Evolutionary conservation across 2,797 vertebrate species (phyloP), one percentile per base, ranked within the genome.

Genomic region (Poeciliopsis paucimaculata): DNA sequence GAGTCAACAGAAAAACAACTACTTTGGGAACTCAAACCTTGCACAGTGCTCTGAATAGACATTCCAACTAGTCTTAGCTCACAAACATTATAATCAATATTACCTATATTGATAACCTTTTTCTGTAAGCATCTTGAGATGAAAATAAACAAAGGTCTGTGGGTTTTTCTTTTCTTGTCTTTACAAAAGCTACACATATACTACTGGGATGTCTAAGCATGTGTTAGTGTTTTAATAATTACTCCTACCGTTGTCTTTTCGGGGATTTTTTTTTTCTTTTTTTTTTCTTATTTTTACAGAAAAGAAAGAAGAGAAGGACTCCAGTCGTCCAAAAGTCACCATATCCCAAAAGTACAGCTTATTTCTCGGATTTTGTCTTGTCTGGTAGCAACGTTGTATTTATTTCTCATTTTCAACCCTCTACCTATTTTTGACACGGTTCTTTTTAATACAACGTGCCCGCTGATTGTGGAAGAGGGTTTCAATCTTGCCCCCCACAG

Each of bases 131-230:
- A 92, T 95, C 91, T 95, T 84, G 75, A 95, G 95, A 94, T 81
- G 81, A 95, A 94, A 95, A 94, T 92, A 93, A 95, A 94, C 90
- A 88, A 93, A 94, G 89, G 80, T 92, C 87, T 82, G 88, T 90
- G 86, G 34, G 66, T 82, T 88, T 66, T 75, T 84, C 79, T 87
- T 79, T 87, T 91, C 83, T 89, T 53, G 71, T 94, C 86, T 93
- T 95, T 94, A 95, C 91, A 96, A 96, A 96, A 95, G 96, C 96
- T 96, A 96, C 96, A 96, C 94, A 91, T 96, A 91, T 93, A 96
- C 94, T 96, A 96, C 95, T 96, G 95, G 95, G 95, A 96, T 94
- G 93, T 94, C 95, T 95, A 95, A 94, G 93, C 85, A 91, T 92
- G 90, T 95, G 95, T 96, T 96, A 96, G 95, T 96, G 94, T 95